A percentile compares a stretch with the other conserved stretches of the same genome.
Evolutionary conservation across 2,113 vertebrate genomes (phyloP).

Genomic region (Hypanus sabinus): DNA sequence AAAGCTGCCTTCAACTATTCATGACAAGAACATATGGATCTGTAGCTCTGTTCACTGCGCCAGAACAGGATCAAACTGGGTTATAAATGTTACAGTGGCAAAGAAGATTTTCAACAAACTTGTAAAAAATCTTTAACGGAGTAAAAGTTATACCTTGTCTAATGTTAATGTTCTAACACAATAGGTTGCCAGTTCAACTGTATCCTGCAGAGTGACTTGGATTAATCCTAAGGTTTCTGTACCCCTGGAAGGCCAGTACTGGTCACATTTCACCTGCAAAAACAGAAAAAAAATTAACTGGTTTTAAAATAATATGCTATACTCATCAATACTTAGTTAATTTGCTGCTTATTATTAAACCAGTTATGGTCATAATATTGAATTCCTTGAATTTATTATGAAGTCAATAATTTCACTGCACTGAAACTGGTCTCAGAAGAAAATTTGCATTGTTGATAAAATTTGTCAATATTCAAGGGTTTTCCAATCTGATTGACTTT

Average conservation of each 20-base stretch:
- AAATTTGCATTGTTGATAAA: background rate
- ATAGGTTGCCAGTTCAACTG: conserved; percentile 90
- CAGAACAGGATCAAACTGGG: background rate
- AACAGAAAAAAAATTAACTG: conserved; percentile 27
- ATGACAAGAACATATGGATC: background rate
- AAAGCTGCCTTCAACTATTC: too few species aligned
- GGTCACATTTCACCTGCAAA: conserved; percentile 92
- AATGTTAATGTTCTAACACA: conserved; percentile 95
- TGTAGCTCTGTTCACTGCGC: background rate
- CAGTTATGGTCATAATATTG: background rate
- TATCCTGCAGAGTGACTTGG: conserved; percentile 88
- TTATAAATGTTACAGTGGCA: background rate
- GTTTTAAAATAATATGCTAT: background rate
- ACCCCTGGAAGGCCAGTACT: conserved; percentile 93
- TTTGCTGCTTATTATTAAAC: background rate
- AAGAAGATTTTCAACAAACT: background rate
- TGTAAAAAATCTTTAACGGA: background rate
- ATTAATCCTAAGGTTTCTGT: conserved; percentile 92
- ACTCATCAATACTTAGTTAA: background rate
- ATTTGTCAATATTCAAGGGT: background rate
- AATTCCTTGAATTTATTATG: background rate
- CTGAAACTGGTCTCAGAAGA: background rate
- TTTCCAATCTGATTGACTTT: background rate
- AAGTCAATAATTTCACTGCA: background rate
- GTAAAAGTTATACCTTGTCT: conserved; percentile 75